Evolutionary conservation across 64 coral and sea anemone species (phyloP).

Genomic region (Platygyra sinensis): DNA sequence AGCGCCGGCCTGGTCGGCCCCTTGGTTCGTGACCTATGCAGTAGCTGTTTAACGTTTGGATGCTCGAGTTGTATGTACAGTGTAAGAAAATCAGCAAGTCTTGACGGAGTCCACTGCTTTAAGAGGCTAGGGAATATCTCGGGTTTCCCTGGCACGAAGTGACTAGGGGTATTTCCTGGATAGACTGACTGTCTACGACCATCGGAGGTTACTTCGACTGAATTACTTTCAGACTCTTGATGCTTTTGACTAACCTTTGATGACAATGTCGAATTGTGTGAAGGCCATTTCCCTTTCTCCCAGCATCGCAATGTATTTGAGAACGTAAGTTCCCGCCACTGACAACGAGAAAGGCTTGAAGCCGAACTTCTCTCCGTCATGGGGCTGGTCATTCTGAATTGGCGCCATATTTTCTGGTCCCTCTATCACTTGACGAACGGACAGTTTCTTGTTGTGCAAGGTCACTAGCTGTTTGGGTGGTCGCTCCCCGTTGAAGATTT

Average conservation of each 20-base stretch:
- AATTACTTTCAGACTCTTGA: neutral
- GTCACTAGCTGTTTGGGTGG: constrained; percentile 57
- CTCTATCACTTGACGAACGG: constrained; percentile 70
- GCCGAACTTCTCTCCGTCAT: constrained; percentile 79
- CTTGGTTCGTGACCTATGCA: too few relatives aligned
- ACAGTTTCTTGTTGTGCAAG: constrained; percentile 73
- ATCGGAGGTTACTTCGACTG: neutral
- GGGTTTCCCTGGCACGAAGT: neutral
- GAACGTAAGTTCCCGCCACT: constrained; percentile 38
- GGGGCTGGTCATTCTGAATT: constrained; percentile 74
- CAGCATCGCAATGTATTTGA: constrained; percentile 68
- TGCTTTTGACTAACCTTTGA: constrained; percentile 54
- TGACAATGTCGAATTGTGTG: constrained; percentile 56
- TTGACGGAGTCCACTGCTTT: too few relatives aligned
- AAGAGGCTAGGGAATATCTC: neutral
- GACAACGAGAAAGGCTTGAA: constrained; percentile 83
- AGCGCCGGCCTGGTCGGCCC: too few relatives aligned
- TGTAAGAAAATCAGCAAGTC: too few relatives aligned
- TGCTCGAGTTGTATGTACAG: too few relatives aligned
- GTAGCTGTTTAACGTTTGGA: too few relatives aligned
- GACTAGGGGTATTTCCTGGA: neutral
- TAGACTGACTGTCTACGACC: neutral
- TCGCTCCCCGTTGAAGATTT: constrained; percentile 81
- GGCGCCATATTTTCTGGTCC: constrained; percentile 72
- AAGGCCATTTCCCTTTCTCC: constrained; percentile 72